These are phyloP conservation scores for Myodes glareolus DNA, from an alignment of 2,113 vertebrate genomes.

Conservation along the genomic window DNA sequence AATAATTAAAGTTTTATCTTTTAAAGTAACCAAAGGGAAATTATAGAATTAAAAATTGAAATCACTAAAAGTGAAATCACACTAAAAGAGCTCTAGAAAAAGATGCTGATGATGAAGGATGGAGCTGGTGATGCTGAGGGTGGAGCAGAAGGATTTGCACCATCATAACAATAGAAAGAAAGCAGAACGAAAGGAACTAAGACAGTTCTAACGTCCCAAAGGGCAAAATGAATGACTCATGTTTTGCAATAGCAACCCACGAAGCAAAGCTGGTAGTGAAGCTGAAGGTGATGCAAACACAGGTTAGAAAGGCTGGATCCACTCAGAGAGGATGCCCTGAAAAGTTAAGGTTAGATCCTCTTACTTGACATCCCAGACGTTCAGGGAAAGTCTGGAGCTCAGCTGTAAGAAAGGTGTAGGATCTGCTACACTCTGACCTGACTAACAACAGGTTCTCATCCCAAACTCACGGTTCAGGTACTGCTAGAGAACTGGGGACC, in stretches of 20 bases:
- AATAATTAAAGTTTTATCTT: background rate
- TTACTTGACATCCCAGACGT: background rate
- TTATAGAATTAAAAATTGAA: background rate
- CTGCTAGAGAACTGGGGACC: too few species aligned
- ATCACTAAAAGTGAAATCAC: background rate
- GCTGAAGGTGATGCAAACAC: too few species aligned
- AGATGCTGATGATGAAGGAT: background rate
- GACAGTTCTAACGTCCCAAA: accelerated
- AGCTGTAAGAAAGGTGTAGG: background rate
- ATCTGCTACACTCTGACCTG: background rate
- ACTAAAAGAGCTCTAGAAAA: background rate
- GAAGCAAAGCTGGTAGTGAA: background rate
- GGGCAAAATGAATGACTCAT: accelerated
- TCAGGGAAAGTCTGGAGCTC: too few species aligned
- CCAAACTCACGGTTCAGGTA: too few species aligned
- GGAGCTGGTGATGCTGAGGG: background rate
- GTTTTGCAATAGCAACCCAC: too few species aligned
- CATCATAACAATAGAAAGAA: background rate
- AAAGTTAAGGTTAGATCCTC: background rate
- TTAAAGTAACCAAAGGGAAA: background rate
- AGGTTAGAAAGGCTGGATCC: accelerated
- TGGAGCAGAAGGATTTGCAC: accelerated
- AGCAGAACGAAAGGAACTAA: accelerated
- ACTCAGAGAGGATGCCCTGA: background rate
- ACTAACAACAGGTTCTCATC: background rate